These are phyloP conservation scores for Brachionus koreanus DNA, from an alignment of 1,140 invertebrate species.

Conservation along the genomic window DNA sequence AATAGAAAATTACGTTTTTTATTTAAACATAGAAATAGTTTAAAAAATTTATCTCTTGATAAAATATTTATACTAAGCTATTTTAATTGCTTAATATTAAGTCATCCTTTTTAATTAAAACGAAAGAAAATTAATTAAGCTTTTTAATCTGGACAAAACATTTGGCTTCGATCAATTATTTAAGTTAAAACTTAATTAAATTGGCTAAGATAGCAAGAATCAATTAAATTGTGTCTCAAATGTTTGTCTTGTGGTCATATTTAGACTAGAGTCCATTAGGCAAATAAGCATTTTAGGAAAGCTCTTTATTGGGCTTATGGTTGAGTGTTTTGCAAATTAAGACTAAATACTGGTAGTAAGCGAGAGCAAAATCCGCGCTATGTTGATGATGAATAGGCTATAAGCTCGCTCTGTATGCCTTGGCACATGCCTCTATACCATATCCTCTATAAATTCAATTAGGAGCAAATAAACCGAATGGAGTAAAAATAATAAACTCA, in stretches of 20 bases:
- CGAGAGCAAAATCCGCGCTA: too few species aligned
- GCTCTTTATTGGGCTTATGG: not conserved
- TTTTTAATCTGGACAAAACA: not conserved
- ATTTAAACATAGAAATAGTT: too few species aligned
- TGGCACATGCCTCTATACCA: not conserved
- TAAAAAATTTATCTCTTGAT: not conserved
- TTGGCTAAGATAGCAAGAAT: not conserved
- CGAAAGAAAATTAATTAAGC: not conserved
- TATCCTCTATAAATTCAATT: not conserved
- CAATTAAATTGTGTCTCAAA: not conserved
- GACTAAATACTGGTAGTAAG: not conserved
- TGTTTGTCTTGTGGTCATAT: not conserved
- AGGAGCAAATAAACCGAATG: not conserved
- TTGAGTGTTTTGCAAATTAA: not conserved
- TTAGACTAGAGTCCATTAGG: not conserved
- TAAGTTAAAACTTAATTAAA: not conserved
- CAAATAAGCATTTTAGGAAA: not conserved
- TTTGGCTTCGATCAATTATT: slow-evolving; percentile 1
- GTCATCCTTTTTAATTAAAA: not conserved
- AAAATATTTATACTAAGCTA: not conserved
- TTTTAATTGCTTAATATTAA: not conserved
- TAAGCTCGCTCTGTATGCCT: not conserved
- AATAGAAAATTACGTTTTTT: too few species aligned
- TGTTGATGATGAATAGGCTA: too few species aligned
- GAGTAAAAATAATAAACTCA: not conserved